Base-by-base conservation (phyloP, 2,113 vertebrate genomes). In the Semnornis frantzii region DNA sequence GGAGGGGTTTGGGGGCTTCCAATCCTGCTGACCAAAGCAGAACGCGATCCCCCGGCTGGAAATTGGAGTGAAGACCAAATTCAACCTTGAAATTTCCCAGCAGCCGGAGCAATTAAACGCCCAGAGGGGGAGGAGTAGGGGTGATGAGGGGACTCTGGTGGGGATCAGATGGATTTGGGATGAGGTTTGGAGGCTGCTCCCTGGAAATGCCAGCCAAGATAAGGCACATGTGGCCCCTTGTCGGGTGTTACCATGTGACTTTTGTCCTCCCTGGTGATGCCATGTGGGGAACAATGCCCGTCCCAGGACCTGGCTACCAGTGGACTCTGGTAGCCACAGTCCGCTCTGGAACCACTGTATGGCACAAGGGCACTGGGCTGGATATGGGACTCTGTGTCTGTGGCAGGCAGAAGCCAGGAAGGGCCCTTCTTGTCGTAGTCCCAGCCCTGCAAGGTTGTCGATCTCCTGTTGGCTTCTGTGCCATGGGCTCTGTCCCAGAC, bases 51-150 rank as follows among this genome's bases (percentile, higher is more conserved):
- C 75, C 83, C 15, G 50, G 52, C 46, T 62, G 52, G 83, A 76
- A 70, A 63, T 70, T 27, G 85, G 82, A 78, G 77, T 82, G 66
- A 50, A 80, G 92, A 82, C 50, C 78, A 90, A 90, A 93, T 87
- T 87, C 92, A 82, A 83, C 87, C 92, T 90, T 93, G 87, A 93
- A 90, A 90, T 93, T 87, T 90, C 87, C 87, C 84, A 90, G 92
- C 87, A 87, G 92, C 92, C 82, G 92, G 87, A 83, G 87, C 92
- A 77, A 90, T 82, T 82, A 90, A 90, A 81, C 20, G 55, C 65
- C 24, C 17, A 19, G 68, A 30, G 59, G 20, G 34, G 48, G 60
- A 23, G 24, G 31, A 44, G 55, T 46, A 27, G 30, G 37, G 74
- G 54, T 37, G 31, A 5, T 7, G 66, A 17, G 39, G 63, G 63